Evolutionary conservation across 2,113 vertebrate genomes (phyloP).

Genomic region (Colinus virginianus): DNA sequence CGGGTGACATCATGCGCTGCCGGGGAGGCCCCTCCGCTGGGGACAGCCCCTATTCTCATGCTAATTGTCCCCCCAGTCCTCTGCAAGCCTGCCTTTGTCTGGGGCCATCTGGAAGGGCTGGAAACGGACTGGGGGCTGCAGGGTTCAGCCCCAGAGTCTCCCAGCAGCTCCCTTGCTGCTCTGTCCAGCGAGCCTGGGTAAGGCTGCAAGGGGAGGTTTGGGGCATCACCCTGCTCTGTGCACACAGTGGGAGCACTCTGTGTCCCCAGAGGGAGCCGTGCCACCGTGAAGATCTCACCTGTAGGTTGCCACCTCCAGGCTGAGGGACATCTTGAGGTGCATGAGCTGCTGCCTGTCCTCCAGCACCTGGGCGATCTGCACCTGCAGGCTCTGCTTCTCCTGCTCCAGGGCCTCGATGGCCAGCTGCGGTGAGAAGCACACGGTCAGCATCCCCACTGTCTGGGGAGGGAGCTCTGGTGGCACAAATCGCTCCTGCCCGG

Average conservation of each 20-base stretch:
- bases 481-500: background rate
- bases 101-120: constrained; percentile 68
- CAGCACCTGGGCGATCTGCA: constrained; percentile 79
- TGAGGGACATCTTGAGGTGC: constrained; percentile 82
- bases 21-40: background rate
- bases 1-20: constrained; percentile 76
- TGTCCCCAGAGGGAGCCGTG: background rate
- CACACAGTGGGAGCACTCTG: too few species aligned
- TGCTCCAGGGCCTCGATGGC: constrained; percentile 78
- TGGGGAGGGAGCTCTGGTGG: background rate
- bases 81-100: constrained; percentile 67
- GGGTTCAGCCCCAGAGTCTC: constrained; percentile 8
- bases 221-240: background rate
- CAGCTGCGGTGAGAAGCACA: constrained; percentile 39
- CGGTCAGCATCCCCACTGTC: background rate
- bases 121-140: background rate
- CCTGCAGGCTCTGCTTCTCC: constrained; percentile 76
- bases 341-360: constrained; percentile 80
- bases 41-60: constrained; percentile 79
- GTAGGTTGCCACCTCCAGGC: constrained; percentile 81
- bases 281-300: constrained; percentile 55
- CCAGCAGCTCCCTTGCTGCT: background rate
- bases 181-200: background rate
- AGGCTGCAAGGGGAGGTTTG: background rate
- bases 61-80: constrained; percentile 64